Conservation (phyloP, 2,113 vertebrate genomes). For the Mionectes macconnelli region DNA sequence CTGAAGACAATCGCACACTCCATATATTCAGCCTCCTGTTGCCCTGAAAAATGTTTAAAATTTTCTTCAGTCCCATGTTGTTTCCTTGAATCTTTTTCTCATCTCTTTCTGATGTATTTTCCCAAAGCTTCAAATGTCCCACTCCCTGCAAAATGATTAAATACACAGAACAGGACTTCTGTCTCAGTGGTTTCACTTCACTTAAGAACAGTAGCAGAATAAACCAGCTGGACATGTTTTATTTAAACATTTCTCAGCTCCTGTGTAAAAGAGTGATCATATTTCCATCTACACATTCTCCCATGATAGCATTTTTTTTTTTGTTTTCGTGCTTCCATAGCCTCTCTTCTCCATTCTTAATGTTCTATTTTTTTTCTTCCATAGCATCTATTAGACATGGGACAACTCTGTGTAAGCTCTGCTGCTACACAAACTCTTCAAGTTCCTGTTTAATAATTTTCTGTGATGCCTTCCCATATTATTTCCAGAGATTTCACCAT, state of each 20-base stretch:
- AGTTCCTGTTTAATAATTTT: neutral
- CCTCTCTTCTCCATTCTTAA: neutral
- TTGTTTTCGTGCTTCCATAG: neutral
- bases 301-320: neutral
- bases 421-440: neutral
- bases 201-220: slow-evolving; percentile 2
- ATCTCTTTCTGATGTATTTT: slow-evolving; percentile 8
- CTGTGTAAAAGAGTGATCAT: neutral
- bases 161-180: neutral
- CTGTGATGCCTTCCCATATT: neutral
- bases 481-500: neutral
- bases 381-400: neutral
- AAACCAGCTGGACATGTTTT: neutral
- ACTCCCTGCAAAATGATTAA: neutral
- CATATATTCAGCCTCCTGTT: neutral
- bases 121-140: neutral
- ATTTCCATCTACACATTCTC: neutral
- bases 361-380: neutral
- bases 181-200: slow-evolving; percentile 1
- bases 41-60: slow-evolving; percentile 18
- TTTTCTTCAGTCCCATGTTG: neutral
- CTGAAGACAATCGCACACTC: neutral
- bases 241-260: slow-evolving; percentile 20
- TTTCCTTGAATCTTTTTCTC: neutral
- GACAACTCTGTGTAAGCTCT: neutral